These are phyloP conservation scores for Ranitomeya imitator DNA, from an alignment of 2,113 vertebrate genomes.

Conservation along the genomic window DNA sequence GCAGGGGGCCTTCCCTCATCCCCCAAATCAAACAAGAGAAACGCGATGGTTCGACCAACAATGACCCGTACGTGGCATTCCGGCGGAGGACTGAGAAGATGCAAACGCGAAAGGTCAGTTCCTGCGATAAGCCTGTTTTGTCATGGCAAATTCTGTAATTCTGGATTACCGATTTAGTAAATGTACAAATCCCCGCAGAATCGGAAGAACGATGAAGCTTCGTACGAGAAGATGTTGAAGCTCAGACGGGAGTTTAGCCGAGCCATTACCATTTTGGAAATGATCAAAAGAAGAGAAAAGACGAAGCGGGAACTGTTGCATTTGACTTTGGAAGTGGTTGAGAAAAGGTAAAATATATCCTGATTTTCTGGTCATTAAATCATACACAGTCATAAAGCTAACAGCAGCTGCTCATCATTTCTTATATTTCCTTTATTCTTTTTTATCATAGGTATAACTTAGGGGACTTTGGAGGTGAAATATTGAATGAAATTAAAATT, in stretches of 20 bases:
- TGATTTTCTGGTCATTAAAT: neutral
- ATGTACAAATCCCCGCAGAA: slow-evolving; percentile 72
- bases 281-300: slow-evolving; percentile 93
- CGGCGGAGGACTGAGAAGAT: slow-evolving; percentile 92
- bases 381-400: neutral
- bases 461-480: slow-evolving; percentile 88
- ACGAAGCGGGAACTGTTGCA: slow-evolving; percentile 89
- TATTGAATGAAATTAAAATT: slow-evolving; percentile 85
- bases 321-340: slow-evolving; percentile 89
- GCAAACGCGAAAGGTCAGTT: slow-evolving; percentile 90
- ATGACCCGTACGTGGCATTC: slow-evolving; percentile 91
- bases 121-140: neutral
- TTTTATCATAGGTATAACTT: slow-evolving; percentile 79
- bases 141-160: neutral
- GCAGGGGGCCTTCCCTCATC: slow-evolving; percentile 83
- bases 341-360: slow-evolving; percentile 80
- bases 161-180: neutral
- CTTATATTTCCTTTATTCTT: slow-evolving; percentile 15
- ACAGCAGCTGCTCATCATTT: neutral
- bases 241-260: slow-evolving; percentile 90
- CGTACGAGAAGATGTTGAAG: slow-evolving; percentile 93
- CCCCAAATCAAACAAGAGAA: slow-evolving; percentile 89
- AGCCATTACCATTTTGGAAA: slow-evolving; percentile 91
- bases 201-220: slow-evolving; percentile 92
- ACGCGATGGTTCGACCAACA: slow-evolving; percentile 93